Evolutionary conservation across 1,140 invertebrate species (phyloP).

Genomic region (Aculops lycopersici): DNA sequence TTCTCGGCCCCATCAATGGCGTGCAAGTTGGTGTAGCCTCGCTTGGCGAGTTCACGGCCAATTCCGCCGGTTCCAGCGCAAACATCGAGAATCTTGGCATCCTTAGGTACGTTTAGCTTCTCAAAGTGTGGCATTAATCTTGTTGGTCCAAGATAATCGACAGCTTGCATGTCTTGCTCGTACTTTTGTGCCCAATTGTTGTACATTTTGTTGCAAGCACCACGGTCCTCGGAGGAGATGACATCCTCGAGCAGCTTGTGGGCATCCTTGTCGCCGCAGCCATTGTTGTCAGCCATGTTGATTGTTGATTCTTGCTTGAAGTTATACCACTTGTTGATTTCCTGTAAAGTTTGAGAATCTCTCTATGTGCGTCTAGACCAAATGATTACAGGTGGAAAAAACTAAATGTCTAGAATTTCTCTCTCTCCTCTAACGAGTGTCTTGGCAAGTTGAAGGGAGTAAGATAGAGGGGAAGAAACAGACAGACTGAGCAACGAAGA

Average conservation of each 20-base stretch:
- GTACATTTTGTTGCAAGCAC: not conserved
- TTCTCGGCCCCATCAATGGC: constrained; percentile 9
- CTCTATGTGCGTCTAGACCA: too few species aligned
- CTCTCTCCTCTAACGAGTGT: too few species aligned
- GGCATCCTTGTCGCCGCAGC: not conserved
- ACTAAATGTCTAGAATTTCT: too few species aligned
- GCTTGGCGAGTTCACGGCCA: not conserved
- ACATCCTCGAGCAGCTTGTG: not conserved
- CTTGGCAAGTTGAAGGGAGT: too few species aligned
- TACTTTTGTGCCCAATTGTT: not conserved
- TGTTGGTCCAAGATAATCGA: not conserved
- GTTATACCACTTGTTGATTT: too few species aligned
- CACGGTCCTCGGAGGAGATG: not conserved
- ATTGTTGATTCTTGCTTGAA: too few species aligned
- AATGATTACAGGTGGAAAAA: too few species aligned
- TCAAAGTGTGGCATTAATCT: constrained; percentile 44
- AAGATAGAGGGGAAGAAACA: too few species aligned
- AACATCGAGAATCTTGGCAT: constrained; percentile 6
- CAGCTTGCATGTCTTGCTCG: not conserved
- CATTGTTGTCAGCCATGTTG: not conserved
- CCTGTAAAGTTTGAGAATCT: too few species aligned
- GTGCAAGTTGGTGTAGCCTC: constrained; percentile 11
- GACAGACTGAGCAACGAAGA: too few species aligned
- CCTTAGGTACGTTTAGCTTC: constrained; percentile 17
- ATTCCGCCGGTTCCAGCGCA: constrained; percentile 6